Percentiles rank a stretch among this genome's conserved stretches.
These are phyloP conservation scores for Cephonodes hylas DNA, from an alignment of 2,888 invertebrate species.

Conservation along the genomic window DNA sequence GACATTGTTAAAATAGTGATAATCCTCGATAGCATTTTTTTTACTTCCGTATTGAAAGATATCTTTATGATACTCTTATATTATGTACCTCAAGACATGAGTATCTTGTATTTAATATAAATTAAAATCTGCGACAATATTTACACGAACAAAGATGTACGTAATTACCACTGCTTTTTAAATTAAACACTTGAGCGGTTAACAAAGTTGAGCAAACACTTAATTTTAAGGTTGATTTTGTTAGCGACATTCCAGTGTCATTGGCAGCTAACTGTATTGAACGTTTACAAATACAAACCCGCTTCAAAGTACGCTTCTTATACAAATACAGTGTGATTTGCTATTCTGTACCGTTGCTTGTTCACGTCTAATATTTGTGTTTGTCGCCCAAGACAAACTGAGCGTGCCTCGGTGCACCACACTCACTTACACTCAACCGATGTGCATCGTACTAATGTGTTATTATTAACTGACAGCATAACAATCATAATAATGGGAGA, in stretches of 20 bases:
- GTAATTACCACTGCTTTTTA: slow-evolving; percentile 2
- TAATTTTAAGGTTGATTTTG: slow-evolving; percentile 37
- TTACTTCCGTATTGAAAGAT: no score
- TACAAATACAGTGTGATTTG: slow-evolving; percentile 72
- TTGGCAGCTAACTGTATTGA: slow-evolving; percentile 70
- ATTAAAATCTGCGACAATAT: not conserved
- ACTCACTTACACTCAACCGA: slow-evolving; percentile 8
- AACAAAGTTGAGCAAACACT: slow-evolving; percentile 20
- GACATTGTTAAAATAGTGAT: no score
- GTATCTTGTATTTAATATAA: not conserved
- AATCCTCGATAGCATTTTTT: no score
- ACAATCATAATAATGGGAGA: slow-evolving; percentile 4
- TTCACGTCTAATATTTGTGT: slow-evolving; percentile 73
- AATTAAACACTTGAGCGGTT: slow-evolving; percentile 15
- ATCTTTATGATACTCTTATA: no score
- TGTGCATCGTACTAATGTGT: slow-evolving; percentile 3
- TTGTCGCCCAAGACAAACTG: slow-evolving; percentile 69
- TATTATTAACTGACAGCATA: slow-evolving; percentile 7
- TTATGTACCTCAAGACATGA: not conserved
- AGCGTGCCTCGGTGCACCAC: slow-evolving; percentile 19
- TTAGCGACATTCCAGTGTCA: slow-evolving; percentile 56
- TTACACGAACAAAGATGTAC: not conserved
- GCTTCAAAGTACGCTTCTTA: slow-evolving; percentile 64
- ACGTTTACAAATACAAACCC: slow-evolving; percentile 65
- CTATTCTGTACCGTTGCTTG: slow-evolving; percentile 72